Evolutionary conservation across 2,113 vertebrate species (phyloP), one percentile per base, ranked within the genome.

Genomic region (Mus pahari): DNA sequence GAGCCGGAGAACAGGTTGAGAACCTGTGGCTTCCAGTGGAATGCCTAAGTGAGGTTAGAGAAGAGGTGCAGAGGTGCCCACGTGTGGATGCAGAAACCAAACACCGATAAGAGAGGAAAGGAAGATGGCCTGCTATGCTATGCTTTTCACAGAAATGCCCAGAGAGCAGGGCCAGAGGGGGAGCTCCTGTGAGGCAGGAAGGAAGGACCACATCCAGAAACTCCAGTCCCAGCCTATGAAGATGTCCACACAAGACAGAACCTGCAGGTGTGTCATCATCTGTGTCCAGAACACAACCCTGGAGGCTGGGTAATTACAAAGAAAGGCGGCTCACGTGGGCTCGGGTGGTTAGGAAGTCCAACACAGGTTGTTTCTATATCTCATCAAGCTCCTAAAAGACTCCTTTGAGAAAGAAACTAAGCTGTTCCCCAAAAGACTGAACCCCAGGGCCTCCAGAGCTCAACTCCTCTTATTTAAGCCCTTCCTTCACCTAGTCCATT

Each of bases 181-280:
- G 36, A 0, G 2, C 36, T 42, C 28, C 48, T 0, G 1, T 13
- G 12, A 0, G 16, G 22, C 5, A 55, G 50, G 60, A 31, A 12
- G 5, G 1, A 3, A 36, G 19, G 42, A 9, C 64, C 73, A 1
- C 3, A 1, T 5, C 39, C 60, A 39, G 45, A 31, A 79, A 7
- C 28, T 39, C 66, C 88, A 28, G 16, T 9, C 6, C 45, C 19
- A 58, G 0, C 3, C 33, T 2, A 5, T 17, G 42, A 42, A 1
- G 5, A 13, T 0, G 0, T 20, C 53, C 8, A 5, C 50, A 10
- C 42, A 22, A 33, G 26, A 7, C 26, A 4, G 4, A 4, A 36
- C 1, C 1, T 33, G 33, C 1, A n/a, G 31, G 14, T 26, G 33
- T 33, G n/a, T 60, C 26, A 5, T 45, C 19, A 58, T 71, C 62